Evolutionary conservation across 2,888 invertebrate species (phyloP), one percentile per base, ranked within the genome.

Genomic region (Chydorus sphaericus): DNA sequence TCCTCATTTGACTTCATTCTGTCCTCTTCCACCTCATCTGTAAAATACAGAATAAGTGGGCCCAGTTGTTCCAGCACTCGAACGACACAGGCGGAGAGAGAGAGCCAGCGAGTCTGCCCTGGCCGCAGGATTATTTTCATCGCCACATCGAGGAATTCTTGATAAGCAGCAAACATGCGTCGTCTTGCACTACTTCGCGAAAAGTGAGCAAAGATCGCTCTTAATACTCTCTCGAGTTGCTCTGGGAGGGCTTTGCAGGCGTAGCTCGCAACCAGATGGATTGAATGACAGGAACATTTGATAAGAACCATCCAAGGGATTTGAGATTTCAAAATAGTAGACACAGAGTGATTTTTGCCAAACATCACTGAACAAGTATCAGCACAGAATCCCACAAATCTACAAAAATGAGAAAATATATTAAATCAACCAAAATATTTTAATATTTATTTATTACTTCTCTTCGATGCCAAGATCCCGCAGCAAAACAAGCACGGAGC

Each of bases 221-320:
- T 54, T 16, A 64, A 59, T 11, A 55, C 31, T 48, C 51, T 54
- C 50, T 59, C 55, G 48, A 58, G 18, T 23, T 37, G 29, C 26
- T 58, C 54, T 10, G 68, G 68, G 26, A 68, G 58, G 59, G 64
- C 64, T 5, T 66, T 58, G 60, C 66, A 67, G 20, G 68, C 66
- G 60, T 67, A 63, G 14, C 63, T 63, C 54, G 65, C 60, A 33
- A 63, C 61, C 53, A 67, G 60, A 59, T 67, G 63, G 37, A 65
- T 63, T 61, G 65, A 62, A 58, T 67, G 68, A 57, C 67, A 68
- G 29, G 63, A 64, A 58, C 66, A 69, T 59, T 65, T 67, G 28
- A 67, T 58, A 30, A 61, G 62, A 7, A 64, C 62, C 58, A 68
- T 65, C 51, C 61, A 53, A 33, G 66, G 64, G 20, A 53, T 18